Evolutionary conservation across 2,113 vertebrate genomes (phyloP), one percentile per base, ranked within the genome.

Genomic region (Chaetops frenatus): DNA sequence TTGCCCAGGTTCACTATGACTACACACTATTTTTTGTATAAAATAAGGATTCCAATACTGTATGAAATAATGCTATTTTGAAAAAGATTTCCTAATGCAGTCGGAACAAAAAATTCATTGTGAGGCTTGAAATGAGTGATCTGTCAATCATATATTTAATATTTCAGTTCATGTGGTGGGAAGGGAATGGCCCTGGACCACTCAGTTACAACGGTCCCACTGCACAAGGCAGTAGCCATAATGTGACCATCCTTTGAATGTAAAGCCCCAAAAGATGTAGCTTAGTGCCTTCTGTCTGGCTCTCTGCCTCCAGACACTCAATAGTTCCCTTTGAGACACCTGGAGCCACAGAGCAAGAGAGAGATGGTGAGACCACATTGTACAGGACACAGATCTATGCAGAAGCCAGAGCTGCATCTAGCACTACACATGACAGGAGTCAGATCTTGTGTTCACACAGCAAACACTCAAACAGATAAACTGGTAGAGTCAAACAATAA

Each of bases 151-250:
- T 22, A 11, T 33, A 66, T 42, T 42, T 65, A 73, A 25, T 81
- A 61, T 66, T 90, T 79, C 70, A 47, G 12, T 85, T 79, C 35
- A 38, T 4, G 1, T 27, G 57, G 44, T 11, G 6, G 16, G 31
- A 62, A 62, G 54, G 24, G 20, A 85, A 64, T 22, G 5, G 17
- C 84, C 20, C 33, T 62, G 12, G n/a, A 31, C 28, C 20, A 44
- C 1, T 0, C 24, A 65, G 8, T 21, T 77, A 69, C 1, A 2
- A 65, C 4, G 3, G 21, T 33, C 23, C 10, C 21, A 36, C 16
- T 58, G 50, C 58, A 64, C 11, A 83, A 81, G 33, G n/a, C 50
- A 48, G 62, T 10, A 64, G n/a, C 28, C 36, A 33, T 29, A 61
- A 42, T 1, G 0, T 64, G n/a, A 57, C 13, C 42, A 23, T 23